Conservation (phyloP, 2,888 invertebrate genomes). For the Clepsis dumicolana region DNA sequence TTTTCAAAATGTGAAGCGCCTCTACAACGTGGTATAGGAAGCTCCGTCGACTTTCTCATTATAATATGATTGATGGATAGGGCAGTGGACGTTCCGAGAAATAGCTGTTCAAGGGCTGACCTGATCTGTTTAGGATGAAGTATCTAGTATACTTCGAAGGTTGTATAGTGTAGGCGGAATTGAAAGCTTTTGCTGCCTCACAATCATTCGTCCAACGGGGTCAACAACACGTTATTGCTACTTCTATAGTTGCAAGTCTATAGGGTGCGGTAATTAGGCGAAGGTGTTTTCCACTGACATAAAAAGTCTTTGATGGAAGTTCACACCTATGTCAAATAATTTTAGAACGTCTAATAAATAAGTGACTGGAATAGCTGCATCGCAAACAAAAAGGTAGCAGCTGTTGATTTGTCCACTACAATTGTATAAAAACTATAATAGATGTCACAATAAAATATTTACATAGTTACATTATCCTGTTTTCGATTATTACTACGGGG, state of each 20-base stretch:
- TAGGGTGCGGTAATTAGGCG: not conserved
- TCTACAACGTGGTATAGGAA: too few species aligned
- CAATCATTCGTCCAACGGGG: too few species aligned
- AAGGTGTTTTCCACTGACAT: not conserved
- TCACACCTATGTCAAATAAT: not conserved
- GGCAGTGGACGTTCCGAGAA: too few species aligned
- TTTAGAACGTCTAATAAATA: not conserved
- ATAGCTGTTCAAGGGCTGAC: too few species aligned
- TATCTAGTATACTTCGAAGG: too few species aligned
- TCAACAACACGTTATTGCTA: not conserved
- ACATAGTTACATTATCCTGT: slow-evolving; percentile 67
- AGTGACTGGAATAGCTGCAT: not conserved
- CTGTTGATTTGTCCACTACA: slow-evolving; percentile 27
- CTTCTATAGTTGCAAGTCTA: not conserved
- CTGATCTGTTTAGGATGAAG: too few species aligned
- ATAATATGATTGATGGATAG: too few species aligned
- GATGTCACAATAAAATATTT: slow-evolving; percentile 67
- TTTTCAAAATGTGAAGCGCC: too few species aligned
- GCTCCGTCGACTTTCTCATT: too few species aligned
- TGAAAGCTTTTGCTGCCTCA: too few species aligned
- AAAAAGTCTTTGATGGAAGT: not conserved
- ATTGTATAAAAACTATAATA: slow-evolving; percentile 72
- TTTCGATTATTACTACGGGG: slow-evolving; percentile 60
- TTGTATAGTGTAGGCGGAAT: too few species aligned
- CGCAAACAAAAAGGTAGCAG: not conserved